Base-by-base conservation (phyloP, 2,888 invertebrate species). In the Furcula furcula region DNA sequence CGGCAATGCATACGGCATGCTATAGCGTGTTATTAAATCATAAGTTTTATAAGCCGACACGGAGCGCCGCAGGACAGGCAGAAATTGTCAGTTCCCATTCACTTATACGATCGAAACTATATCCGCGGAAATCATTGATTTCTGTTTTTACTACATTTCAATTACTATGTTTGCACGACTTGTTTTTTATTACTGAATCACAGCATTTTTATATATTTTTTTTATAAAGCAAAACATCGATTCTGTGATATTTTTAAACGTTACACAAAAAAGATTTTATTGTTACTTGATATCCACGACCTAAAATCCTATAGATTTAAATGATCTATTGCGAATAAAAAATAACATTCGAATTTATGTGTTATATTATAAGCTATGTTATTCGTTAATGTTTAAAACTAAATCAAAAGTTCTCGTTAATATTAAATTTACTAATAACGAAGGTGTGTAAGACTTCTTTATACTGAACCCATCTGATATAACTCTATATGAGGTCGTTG, bases 11-110 rank as follows among this genome's bases (percentile, higher is more conserved):
- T n/a, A n/a, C n/a, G n/a, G n/a, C n/a, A n/a, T n/a, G 40, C 31
- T 43, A 35, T 44, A 60, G 58, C 53, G 33, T 60, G 57, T 66
- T 65, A 73, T 73, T 72, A 69, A 59, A 60, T 55, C 56, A 58
- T 63, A 61, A 56, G 49, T 62, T 61, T 58, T 56, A 58, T 56
- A 40, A 47, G 47, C 34, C 34, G 39, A 40, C 45, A 38, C 44
- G 32, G 35, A 35, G 27, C 22, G 45, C 57, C 49, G 12, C 23
- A 10, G 23, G 23, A 12, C 23, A 6, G 7, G 6, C 12, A n/a
- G 23, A 23, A 23, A 23, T 23, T 23, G 12, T 12, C 12, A 23
- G 12, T 12, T 12, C 23, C 12, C 5, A 11, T 22, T n/a, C 22
- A 11, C 10, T 22, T 22, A 22, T 9, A 11, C 22, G 23, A 23